These are phyloP conservation scores for Platycheirus rosarum DNA, from an alignment of 2,888 invertebrate species.

Conservation along the genomic window DNA sequence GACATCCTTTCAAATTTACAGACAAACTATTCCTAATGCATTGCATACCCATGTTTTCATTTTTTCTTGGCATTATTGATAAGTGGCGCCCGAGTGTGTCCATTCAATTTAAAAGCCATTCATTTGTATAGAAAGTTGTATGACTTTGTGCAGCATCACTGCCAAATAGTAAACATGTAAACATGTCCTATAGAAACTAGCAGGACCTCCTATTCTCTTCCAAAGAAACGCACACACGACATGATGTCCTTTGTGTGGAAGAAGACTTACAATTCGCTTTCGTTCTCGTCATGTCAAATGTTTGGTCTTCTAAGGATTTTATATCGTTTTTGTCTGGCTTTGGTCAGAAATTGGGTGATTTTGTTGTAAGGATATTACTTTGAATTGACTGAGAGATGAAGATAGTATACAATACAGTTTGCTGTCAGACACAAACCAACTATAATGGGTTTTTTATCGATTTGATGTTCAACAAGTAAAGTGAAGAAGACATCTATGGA, in stretches of 20 bases:
- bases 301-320: neutral
- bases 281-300: conserved; percentile 4
- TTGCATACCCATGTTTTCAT: too few species aligned
- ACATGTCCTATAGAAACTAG: neutral
- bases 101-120: conserved; percentile 38
- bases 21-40: conserved; percentile 17
- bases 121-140: conserved; percentile 34
- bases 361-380: conserved; percentile 14
- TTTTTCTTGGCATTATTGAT: too few species aligned
- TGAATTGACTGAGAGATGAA: conserved; percentile 9
- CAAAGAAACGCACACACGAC: neutral
- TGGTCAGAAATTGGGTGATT: conserved; percentile 12
- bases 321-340: conserved; percentile 10
- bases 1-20: conserved; percentile 17
- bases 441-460: neutral
- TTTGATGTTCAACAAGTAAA: neutral
- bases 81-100: conserved; percentile 19
- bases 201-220: conserved; percentile 7
- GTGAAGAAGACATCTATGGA: neutral
- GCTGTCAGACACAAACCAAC: conserved; percentile 15
- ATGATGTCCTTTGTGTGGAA: conserved; percentile 4
- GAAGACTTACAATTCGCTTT: conserved; percentile 15
- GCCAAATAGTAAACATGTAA: conserved; percentile 11
- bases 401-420: conserved; percentile 3
- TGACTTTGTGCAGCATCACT: conserved; percentile 9